Base-by-base conservation (phyloP, 1,140 invertebrate species). In the Cyrtorhinus lividipennis region DNA sequence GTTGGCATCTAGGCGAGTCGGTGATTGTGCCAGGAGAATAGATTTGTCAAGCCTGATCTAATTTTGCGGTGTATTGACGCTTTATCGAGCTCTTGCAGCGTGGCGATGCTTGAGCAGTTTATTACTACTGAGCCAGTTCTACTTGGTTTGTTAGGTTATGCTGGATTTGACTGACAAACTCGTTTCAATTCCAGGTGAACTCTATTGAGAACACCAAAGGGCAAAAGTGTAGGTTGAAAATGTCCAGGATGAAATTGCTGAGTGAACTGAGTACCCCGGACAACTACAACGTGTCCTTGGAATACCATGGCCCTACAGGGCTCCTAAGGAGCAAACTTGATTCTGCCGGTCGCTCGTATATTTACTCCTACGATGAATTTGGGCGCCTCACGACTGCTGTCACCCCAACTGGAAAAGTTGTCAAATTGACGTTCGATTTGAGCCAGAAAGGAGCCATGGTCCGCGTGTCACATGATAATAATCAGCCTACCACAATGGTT, bases 341-440 rank as follows among this genome's bases (percentile, higher is more conserved):
- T 70, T 91, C 89, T 26, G 89, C 90, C 2, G 94, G 93, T 1
- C 79, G 91, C 61, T 90, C 89, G 60, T 94, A 91, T 70, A 88
- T 95, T 1, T 98, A 97, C 73, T 88, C 91, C 70, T 98, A 96
- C 70, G 92, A 98, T 71, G 88, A 91, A 70, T 95, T 95, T 73
- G 94, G 94, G 13, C 81, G 94, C 66, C 75, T 97, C 0, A 90
- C 87, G 2, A 86, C 85, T 2, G 88, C 91, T 1, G 88, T 95
- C 0, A 93, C 91, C 2, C 93, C 94, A 0, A 96, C 92, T 23
- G 94, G 92, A 0, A 85, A 90, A 75, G 83, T 92, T 1, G 87
- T 92, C 38, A 85, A 83, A 56, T 72, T 95, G 0, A 83, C 83
- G 0, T 94, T 94, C 70, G 90, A 94, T 73, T 74, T 94, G 18